A percentile compares a stretch with the other conserved stretches of the same genome.
Evolutionary conservation across 1,140 invertebrate species (phyloP).

Genomic region (Scaptomyza montana): DNA sequence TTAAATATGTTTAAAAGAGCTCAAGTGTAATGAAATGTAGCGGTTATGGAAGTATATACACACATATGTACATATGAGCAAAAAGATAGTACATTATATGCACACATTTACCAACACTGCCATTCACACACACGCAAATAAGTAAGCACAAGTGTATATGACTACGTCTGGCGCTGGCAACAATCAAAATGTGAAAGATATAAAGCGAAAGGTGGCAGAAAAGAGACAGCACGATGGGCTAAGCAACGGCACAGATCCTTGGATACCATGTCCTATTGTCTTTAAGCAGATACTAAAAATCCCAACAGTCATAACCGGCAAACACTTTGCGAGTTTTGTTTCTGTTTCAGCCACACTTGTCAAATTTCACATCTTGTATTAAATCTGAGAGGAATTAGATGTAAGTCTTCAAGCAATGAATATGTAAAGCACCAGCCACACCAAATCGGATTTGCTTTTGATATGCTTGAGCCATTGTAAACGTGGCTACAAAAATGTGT

Average conservation of each 20-base stretch:
- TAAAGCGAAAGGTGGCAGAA: not conserved
- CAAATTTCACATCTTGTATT: conserved; percentile 37
- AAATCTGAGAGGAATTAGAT: conserved; percentile 47
- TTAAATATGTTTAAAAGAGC: conserved; percentile 79
- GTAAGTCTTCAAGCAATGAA: conserved; percentile 20
- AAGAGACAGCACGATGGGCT: not conserved
- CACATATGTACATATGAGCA: conserved; percentile 13
- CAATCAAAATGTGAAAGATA: not conserved
- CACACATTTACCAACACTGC: conserved; percentile 26
- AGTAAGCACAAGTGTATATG: conserved; percentile 27
- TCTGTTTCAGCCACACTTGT: conserved; percentile 27
- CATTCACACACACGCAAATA: conserved; percentile 11
- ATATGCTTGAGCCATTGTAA: conserved; percentile 31
- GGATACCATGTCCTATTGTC: conserved; percentile 26
- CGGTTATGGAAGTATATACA: conserved; percentile 4
- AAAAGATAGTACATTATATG: conserved; percentile 26
- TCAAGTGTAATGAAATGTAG: conserved; percentile 71
- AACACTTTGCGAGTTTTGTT: conserved; percentile 25
- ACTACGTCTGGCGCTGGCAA: conserved; percentile 44
- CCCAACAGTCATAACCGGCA: not conserved
- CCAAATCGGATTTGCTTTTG: conserved; percentile 38
- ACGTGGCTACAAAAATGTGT: not conserved
- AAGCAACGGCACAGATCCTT: conserved; percentile 2
- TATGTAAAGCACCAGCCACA: not conserved
- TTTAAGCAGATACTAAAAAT: conserved; percentile 9